Evolutionary conservation across 2,888 invertebrate genomes (phyloP), one percentile per base, ranked within the genome.

Genomic region (Nemotelus nigrinus): DNA sequence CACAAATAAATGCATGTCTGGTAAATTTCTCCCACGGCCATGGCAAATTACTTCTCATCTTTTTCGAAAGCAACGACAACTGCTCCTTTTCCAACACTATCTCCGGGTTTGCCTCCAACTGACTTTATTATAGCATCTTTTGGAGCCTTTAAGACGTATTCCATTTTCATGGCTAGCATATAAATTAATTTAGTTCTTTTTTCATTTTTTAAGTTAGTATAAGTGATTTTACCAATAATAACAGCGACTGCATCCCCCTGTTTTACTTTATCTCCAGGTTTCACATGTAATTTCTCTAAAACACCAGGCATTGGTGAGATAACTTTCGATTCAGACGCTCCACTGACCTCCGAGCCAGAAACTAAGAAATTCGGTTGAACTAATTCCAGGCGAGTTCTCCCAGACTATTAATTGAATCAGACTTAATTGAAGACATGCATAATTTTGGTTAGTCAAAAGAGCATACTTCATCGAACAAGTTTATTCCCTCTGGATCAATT

Each of bases 261-360:
- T 80, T 92, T 91, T 3, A 99, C 97, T 80, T 85, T 84, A 82
- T 97, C 94, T 0, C 97, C 98, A 44, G 90, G 89, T 79, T 90
- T 90, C 2, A 99, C 96, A 41, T 96, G 89, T 70, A 99, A 88
- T 86, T 96, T 96, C 84, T 99, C 98, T 60, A 99, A 89, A 25
- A 98, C 91, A 2, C 99, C 99, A 0, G 99, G 99, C 92, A 99
- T 99, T 7, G 99, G 99, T 4, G 98, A 94, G 1, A 92, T 86
- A 1, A 94, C 91, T 77, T 89, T 89, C 3, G 91, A 91, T n/a
- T 89, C 89, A 79, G 89, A 86, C 2, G 81, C 78, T 2, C 85
- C 83, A 65, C 87, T 55, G 2, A 43, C 84, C 80, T 87, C 86
- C 3, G 85, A 87, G 10, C 88, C 83, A 2, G 86, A 82, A 10